phyloP scores from a whole-genome alignment of 2,113 vertebrate species.

The Daphoenositta chrysoptera region DNA sequence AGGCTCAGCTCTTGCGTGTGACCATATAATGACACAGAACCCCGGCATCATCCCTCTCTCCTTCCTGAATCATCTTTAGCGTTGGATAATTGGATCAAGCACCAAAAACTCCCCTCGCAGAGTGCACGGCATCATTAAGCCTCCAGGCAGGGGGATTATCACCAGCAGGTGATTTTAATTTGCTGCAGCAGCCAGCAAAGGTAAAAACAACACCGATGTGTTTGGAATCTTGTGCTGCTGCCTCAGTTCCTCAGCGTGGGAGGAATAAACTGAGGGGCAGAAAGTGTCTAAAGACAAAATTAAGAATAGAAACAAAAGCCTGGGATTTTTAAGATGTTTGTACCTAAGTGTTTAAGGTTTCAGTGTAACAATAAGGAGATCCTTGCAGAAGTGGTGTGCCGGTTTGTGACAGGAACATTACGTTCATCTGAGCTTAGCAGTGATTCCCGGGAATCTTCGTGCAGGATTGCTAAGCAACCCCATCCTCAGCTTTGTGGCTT shows the following conservation, averaged over 20 bases:
- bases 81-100: slow-evolving; percentile 41
- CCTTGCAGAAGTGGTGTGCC: slow-evolving; percentile 26
- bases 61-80: neutral
- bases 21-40: fast-evolving
- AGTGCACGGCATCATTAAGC: neutral
- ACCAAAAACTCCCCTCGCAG: neutral
- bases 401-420: slow-evolving; percentile 20
- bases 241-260: neutral
- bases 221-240: neutral
- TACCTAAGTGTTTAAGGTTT: slow-evolving; percentile 36
- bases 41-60: neutral
- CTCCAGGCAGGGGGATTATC: neutral
- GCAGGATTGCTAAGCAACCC: slow-evolving; percentile 65
- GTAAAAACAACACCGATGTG: neutral
- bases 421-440: neutral
- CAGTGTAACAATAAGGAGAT: slow-evolving; percentile 21
- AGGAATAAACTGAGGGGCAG: neutral
- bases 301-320: neutral
- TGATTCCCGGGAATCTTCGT: slow-evolving; percentile 52
- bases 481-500: neutral
- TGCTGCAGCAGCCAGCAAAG: slow-evolving; percentile 1
- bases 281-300: neutral
- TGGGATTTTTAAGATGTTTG: neutral
- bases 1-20: neutral
- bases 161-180: neutral